Base-by-base conservation (phyloP, 2,888 invertebrate genomes). In the Trichopria drosophilae region DNA sequence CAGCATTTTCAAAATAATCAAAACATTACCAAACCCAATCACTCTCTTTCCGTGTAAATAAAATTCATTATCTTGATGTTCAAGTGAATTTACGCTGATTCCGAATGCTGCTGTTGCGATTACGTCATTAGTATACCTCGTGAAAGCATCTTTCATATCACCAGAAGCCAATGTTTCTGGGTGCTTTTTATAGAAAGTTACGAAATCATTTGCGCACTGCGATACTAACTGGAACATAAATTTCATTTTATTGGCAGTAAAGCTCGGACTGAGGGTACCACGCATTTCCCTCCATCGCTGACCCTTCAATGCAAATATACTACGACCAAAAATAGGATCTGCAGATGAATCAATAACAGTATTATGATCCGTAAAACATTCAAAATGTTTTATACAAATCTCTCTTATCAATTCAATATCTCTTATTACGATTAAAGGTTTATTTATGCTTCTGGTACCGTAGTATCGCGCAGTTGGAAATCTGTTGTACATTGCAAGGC, bases 31-130 rank as follows among this genome's bases (percentile, higher is more conserved):
- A 19, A 52, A 50, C 2, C 10, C 3, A 1, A 24, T 31, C 3
- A 44, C 24, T 5, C 4, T 18, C 12, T 34, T 32, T 2, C 54
- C 52, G 10, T 44, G 15, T n/a, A 19, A 1, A 24, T 37, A 57
- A 49, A 57, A 54, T n/a, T 54, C 49, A 13, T 57, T 57, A 3
- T 80, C 65, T 32, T 68, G 73, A 20, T 82, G 75, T 37, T 75
- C 73, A 18, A 82, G 56, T 0, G 83, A 83, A 64, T 84, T 77
- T 0, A 81, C 77, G 54, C 78, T 72, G 1, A 82, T 72, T 0
- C 83, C 83, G 57, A 82, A 83, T 1, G 79, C 81, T 3, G 79
- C 73, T 1, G 79, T 79, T 0, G 82, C 82, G 16, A 83, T 82
- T 15, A 82, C 80, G 64, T 84, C 84, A 63, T 78, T 83, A 0